Percentiles rank a stretch among this genome's conserved stretches.
Conservation (phyloP, 2,888 invertebrate genomes). For the Parnassius smintheus region DNA sequence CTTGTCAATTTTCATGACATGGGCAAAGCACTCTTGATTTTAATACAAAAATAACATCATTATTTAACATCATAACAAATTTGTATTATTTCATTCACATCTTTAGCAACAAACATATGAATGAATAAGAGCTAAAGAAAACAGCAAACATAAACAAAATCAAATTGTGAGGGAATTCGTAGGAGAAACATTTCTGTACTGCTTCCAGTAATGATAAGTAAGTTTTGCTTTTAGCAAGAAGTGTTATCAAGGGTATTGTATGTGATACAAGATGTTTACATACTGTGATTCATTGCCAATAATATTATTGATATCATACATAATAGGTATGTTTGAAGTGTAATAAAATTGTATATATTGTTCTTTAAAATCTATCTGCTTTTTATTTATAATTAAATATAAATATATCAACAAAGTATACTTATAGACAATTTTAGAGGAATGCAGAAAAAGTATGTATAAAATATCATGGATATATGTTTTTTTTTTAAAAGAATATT, state of each 20-base stretch:
- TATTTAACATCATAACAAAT: background rate
- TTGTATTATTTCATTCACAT: background rate
- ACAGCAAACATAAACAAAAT: conserved; percentile 13
- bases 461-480: no score
- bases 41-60: conserved; percentile 13
- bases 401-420: no score
- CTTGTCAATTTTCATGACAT: conserved; percentile 59
- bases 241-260: conserved; percentile 54
- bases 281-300: conserved; percentile 49
- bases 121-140: conserved; percentile 5
- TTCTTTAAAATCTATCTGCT: conserved; percentile 7
- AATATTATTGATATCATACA: conserved; percentile 30
- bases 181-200: conserved; percentile 13
- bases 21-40: conserved; percentile 62
- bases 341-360: conserved; percentile 20
- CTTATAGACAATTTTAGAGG: no score
- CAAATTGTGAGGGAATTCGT: conserved; percentile 15
- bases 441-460: no score
- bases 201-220: conserved; percentile 38
- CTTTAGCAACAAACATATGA: conserved; percentile 4
- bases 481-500: no score
- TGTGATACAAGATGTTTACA: conserved; percentile 53
- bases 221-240: conserved; percentile 55
- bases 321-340: conserved; percentile 5
- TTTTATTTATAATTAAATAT: no score